phyloP scores from a whole-genome alignment of 2,797 vertebrate genomes.

The Selene dorsalis region DNA sequence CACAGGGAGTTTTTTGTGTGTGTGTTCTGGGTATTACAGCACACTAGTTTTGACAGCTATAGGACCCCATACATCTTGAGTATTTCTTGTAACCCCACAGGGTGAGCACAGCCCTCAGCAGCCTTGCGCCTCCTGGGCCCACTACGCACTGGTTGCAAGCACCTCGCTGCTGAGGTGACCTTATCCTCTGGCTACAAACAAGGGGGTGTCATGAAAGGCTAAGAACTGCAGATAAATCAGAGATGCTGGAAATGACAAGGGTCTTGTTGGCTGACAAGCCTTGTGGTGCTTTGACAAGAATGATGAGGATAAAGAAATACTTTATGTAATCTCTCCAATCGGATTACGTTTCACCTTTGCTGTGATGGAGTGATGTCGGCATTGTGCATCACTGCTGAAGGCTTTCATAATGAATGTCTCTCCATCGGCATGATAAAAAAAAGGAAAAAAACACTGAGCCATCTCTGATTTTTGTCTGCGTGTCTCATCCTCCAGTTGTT shows the following conservation, averaged over 20 bases:
- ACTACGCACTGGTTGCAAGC: slow-evolving; percentile 37
- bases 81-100: slow-evolving; percentile 52
- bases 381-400: slow-evolving; percentile 55
- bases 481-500: slow-evolving; percentile 61
- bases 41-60: slow-evolving; percentile 44
- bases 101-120: slow-evolving; percentile 24
- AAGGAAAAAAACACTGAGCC: slow-evolving; percentile 47
- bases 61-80: slow-evolving; percentile 27
- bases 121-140: slow-evolving; percentile 25
- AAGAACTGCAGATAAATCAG: slow-evolving; percentile 62
- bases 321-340: slow-evolving; percentile 74
- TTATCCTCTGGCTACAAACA: slow-evolving; percentile 56
- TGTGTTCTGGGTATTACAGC: slow-evolving; percentile 18
- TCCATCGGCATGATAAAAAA: slow-evolving; percentile 55
- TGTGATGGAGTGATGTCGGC: slow-evolving; percentile 41
- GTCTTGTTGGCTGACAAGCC: slow-evolving; percentile 53
- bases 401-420: slow-evolving; percentile 68
- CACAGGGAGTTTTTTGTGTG: not conserved
- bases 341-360: slow-evolving; percentile 72
- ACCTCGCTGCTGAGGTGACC: slow-evolving; percentile 64
- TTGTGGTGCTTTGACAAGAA: slow-evolving; percentile 61
- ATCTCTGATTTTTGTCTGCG: slow-evolving; percentile 54
- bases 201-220: slow-evolving; percentile 48
- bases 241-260: slow-evolving; percentile 50
- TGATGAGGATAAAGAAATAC: slow-evolving; percentile 66